Base-by-base conservation (phyloP, 2,113 vertebrate genomes). In the Diglossa brunneiventris region DNA sequence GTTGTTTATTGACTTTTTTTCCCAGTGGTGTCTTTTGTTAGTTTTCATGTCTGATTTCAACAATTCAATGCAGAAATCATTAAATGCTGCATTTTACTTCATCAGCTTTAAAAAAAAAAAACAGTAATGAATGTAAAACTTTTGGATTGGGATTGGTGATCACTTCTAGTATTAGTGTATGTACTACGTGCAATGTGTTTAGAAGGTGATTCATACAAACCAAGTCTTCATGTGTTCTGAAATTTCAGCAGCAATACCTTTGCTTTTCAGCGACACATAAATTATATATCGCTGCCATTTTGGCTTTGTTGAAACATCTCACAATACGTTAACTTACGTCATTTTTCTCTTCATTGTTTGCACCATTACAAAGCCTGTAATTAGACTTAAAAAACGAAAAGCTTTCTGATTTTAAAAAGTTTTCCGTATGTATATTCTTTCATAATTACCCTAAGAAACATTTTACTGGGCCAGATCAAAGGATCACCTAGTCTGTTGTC, bases 291-390 rank as follows among this genome's bases (percentile, higher is more conserved):
- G 46, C 33, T 91, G 68, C 15, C 18, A 15, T 64, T 83, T 89
- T 83, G 59, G 18, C 47, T 85, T 93, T 61, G 10, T 84, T 79
- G 49, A 83, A 95, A 49, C 19, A 39, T 52, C 52, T 64, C 17
- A 19, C 23, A n/a, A 5, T 64, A 22, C 6, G 6, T 68, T 50
- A 59, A 33, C 15, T 66, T 73, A 46, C 0, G 0, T 63, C 0
- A 39, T 64, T 88, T 87, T 44, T 87, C 20, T 85, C 49, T 83
- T 87, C 18, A 20, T 75, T 63, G 18, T 82, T 93, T 82, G 75
- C 7, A 42, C 33, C 0, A 0, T 73, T 74, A 58, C 31, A 52
- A 78, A 89, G 30, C 41, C 21, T 84, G 11, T 30, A 78, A 37
- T 78, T 50, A 87, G 59, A 42, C 14, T 77, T 13, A 14, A 31